These are phyloP conservation scores for Isotomurus palustris DNA, from an alignment of 2,888 invertebrate species.

Conservation along the genomic window DNA sequence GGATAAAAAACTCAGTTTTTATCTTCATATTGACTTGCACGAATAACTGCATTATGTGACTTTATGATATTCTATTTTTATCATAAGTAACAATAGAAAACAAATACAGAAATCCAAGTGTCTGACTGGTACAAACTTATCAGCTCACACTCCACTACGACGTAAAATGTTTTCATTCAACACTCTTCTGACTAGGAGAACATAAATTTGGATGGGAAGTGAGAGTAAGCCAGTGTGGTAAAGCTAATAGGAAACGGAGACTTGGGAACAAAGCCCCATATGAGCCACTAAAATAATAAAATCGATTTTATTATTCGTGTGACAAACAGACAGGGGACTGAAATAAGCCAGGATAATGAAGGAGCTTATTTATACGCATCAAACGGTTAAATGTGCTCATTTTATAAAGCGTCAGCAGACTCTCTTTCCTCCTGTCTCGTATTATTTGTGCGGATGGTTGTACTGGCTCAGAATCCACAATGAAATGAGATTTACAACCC, in stretches of 20 bases:
- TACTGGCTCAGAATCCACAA: constrained; percentile 10
- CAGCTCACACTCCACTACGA: too few species aligned
- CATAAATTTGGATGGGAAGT: too few species aligned
- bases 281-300: constrained; percentile 43
- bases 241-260: constrained; percentile 3
- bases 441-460: background rate
- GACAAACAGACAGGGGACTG: constrained; percentile 16
- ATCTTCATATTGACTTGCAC: too few species aligned
- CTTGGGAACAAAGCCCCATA: constrained; percentile 28
- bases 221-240: too few species aligned
- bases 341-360: constrained; percentile 34
- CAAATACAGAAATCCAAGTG: too few species aligned
- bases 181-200: too few species aligned
- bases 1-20: too few species aligned
- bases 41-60: too few species aligned
- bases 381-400: constrained; percentile 36
- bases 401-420: constrained; percentile 16
- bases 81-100: too few species aligned
- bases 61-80: too few species aligned
- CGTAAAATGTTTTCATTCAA: too few species aligned
- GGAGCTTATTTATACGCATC: constrained; percentile 40
- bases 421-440: background rate
- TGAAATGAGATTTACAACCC: constrained; percentile 15
- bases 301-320: constrained; percentile 41
- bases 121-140: too few species aligned